Evolutionary conservation across 2,797 vertebrate genomes (phyloP).

Genomic region (Sebastes matsubarae): DNA sequence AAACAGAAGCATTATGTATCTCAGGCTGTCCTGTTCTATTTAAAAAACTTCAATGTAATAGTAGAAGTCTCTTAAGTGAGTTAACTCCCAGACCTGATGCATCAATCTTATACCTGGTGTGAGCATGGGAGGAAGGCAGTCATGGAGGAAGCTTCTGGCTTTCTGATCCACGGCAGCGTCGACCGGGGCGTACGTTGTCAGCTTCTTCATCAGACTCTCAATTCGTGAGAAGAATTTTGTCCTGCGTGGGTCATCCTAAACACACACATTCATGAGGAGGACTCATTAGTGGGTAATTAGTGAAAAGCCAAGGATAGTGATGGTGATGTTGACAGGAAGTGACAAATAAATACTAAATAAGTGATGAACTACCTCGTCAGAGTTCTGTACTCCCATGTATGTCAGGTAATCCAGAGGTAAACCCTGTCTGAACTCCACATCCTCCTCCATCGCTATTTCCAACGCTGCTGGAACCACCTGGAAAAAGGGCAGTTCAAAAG

Average conservation of each 20-base stretch:
- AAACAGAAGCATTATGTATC: not conserved
- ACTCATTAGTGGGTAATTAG: not conserved
- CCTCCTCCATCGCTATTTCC: conserved; percentile 93
- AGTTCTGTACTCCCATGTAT: conserved; percentile 95
- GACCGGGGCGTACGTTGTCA: conserved; percentile 86
- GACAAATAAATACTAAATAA: not conserved
- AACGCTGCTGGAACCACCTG: conserved; percentile 90
- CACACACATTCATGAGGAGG: not conserved
- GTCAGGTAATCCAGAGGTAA: conserved; percentile 91
- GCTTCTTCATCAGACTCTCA: conserved; percentile 85
- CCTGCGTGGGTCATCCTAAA: conserved; percentile 83
- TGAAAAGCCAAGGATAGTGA: not conserved
- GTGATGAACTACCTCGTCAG: conserved; percentile 77
- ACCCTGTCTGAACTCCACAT: conserved; percentile 90
- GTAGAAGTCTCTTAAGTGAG: not conserved
- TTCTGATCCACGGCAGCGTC: conserved; percentile 96
- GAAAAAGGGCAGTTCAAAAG: not conserved
- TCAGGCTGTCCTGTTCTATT: not conserved
- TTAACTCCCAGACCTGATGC: not conserved
- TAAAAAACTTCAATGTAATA: not conserved
- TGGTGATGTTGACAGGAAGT: not conserved
- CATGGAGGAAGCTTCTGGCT: conserved; percentile 90
- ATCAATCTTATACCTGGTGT: conserved; percentile 73
- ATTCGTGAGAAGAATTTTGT: conserved; percentile 84
- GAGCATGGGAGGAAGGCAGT: conserved; percentile 91